A percentile compares a stretch with the other conserved stretches of the same genome.
These are phyloP conservation scores for Fulica atra DNA, from an alignment of 2,113 vertebrate species.

Conservation along the genomic window DNA sequence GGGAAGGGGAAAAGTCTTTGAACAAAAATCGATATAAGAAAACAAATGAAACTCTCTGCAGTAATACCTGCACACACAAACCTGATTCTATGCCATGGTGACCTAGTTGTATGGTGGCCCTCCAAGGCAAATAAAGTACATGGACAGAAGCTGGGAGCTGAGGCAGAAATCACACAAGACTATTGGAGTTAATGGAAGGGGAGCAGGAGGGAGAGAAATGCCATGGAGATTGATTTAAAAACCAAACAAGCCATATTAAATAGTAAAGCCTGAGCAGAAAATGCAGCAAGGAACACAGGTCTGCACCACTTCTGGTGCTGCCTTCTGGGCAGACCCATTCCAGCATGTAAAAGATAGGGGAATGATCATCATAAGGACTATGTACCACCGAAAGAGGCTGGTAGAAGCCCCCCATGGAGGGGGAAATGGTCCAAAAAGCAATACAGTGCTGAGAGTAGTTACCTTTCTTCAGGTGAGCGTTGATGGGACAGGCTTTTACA, in stretches of 20 bases:
- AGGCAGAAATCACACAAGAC: not conserved
- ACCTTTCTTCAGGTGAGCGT: not conserved
- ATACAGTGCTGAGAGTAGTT: not conserved
- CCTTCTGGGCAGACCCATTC: not conserved
- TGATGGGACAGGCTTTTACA: not conserved
- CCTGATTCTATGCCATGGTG: not conserved
- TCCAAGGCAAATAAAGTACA: not conserved
- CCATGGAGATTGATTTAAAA: not conserved
- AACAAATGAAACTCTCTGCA: not conserved
- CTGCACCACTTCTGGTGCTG: not conserved
- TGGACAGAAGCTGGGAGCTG: not conserved
- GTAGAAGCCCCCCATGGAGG: not conserved
- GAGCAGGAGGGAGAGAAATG: not conserved
- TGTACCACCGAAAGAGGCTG: not conserved
- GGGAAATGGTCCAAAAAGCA: not conserved
- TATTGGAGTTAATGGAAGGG: not conserved
- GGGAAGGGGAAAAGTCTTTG: not conserved
- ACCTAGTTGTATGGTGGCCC: not conserved
- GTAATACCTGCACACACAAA: not conserved
- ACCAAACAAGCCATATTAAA: not conserved
- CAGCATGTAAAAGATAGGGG: not conserved
- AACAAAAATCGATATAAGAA: not conserved
- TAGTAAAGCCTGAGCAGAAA: not conserved
- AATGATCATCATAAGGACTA: not conserved
- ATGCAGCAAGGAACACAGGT: not conserved